Evolutionary conservation across 2,113 vertebrate species (phyloP), one percentile per base, ranked within the genome.

Genomic region (Archocentrus centrarchus): DNA sequence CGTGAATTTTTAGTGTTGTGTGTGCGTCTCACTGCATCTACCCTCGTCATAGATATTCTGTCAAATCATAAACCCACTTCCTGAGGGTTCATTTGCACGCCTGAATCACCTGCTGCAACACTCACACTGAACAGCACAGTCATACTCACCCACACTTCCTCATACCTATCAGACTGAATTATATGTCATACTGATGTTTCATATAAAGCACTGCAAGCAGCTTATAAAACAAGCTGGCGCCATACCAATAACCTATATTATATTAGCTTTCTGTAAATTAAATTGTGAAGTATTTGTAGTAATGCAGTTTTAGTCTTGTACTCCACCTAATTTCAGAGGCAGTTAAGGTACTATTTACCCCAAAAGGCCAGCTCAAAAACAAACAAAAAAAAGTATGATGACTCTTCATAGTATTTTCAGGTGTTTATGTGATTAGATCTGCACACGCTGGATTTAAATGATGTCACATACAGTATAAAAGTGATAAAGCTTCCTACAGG

Each of bases 41-140:
- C 68, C 2, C 27, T 73, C 47, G 7, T 55, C 68, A 73, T 35
- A 55, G 68, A 55, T 55, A 55, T 73, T 55, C 50, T 47, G 22
- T 75, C 22, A 66, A 85, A 63, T 84, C 59, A 75, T 59, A 64
- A 76, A 61, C 53, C 37, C 41, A 55, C 47, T 73, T 73, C 47
- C 47, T 20, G 68, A 73, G 47, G 47, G 68, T 47, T 73, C 68
- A 73, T 27, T 27, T 73, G 47, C 11, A 73, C 47, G 47, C 68
- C 47, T 73, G 68, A 73, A 73, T 55, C 68, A 55, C 47, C 47
- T 55, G 68, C 68, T 7, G 18, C 68, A 53, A 14, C 68, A n/a
- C 47, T 73, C 68, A 1, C 68, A 55, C 47, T 73, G 47, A 73
- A 55, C 68, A 73, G 68, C 27, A 73, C 47, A 73, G 68, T 73